Evolutionary conservation across 2,888 invertebrate genomes (phyloP).

Genomic region (Plutella xylostella): DNA sequence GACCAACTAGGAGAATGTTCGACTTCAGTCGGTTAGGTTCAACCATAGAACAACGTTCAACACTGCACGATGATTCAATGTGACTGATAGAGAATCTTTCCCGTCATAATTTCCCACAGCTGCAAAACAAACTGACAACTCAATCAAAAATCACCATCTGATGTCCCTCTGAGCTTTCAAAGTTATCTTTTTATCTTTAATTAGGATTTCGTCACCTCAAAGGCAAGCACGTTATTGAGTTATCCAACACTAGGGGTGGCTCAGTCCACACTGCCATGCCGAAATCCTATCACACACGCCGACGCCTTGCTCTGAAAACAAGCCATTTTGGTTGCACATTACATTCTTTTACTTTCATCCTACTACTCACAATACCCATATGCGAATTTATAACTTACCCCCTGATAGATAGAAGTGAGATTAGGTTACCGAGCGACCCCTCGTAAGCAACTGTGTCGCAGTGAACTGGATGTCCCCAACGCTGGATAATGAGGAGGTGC

Average conservation of each 20-base stretch:
- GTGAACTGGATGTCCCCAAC: slow-evolving; percentile 32
- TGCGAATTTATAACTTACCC: slow-evolving; percentile 15
- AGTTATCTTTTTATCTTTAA: slow-evolving; percentile 70
- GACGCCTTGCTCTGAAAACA: slow-evolving; percentile 66
- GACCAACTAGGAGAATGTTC: too few species aligned
- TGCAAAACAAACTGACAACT: too few species aligned
- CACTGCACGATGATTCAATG: too few species aligned
- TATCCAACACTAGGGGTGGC: slow-evolving; percentile 65
- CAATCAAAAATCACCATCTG: slow-evolving; percentile 12
- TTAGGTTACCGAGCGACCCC: not conserved
- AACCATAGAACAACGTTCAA: too few species aligned
- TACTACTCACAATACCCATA: slow-evolving; percentile 13
- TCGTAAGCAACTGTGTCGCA: slow-evolving; percentile 31
- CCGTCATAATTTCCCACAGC: too few species aligned
- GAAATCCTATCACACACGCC: slow-evolving; percentile 70
- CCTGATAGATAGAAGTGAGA: slow-evolving; percentile 20
- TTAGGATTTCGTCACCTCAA: slow-evolving; percentile 67
- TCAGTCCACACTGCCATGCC: slow-evolving; percentile 69
- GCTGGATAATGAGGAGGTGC: slow-evolving; percentile 56
- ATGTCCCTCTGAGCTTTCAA: slow-evolving; percentile 31
- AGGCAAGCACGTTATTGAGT: slow-evolving; percentile 50
- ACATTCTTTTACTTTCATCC: slow-evolving; percentile 29
- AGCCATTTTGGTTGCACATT: slow-evolving; percentile 63
- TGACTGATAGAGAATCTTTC: too few species aligned
- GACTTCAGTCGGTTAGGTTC: too few species aligned